Conservation (phyloP, 1,140 invertebrate genomes). For the Atta cephalotes region DNA sequence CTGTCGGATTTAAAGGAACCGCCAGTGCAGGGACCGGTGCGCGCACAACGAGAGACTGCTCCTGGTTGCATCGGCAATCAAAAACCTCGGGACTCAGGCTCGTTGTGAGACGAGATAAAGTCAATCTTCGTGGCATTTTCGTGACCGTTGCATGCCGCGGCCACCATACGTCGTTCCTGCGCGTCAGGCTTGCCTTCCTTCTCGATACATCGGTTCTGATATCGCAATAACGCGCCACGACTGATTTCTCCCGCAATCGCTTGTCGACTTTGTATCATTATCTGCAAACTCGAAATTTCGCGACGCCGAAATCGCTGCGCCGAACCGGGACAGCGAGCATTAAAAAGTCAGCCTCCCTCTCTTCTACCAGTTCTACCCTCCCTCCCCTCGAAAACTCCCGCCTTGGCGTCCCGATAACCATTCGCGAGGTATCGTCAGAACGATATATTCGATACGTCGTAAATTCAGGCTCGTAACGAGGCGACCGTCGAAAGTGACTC, state of each 20-base stretch:
- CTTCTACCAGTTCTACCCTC: not conserved
- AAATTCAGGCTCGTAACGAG: slow-evolving; percentile 85
- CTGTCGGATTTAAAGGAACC: slow-evolving; percentile 75
- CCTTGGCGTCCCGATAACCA: slow-evolving; percentile 56
- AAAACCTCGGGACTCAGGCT: slow-evolving; percentile 36
- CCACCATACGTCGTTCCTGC: not conserved
- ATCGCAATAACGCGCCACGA: slow-evolving; percentile 50
- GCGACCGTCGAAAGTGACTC: slow-evolving; percentile 84
- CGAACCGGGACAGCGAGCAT: not conserved
- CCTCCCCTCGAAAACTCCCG: not conserved
- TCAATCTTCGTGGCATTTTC: slow-evolving; percentile 74
- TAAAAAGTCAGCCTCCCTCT: not conserved
- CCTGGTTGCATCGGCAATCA: slow-evolving; percentile 59
- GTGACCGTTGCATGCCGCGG: slow-evolving; percentile 22
- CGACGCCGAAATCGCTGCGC: slow-evolving; percentile 24
- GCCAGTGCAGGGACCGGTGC: slow-evolving; percentile 20
- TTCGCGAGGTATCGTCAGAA: slow-evolving; percentile 39
- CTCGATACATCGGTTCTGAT: slow-evolving; percentile 50
- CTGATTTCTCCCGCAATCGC: slow-evolving; percentile 53
- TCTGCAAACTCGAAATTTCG: slow-evolving; percentile 48
- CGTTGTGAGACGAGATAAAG: slow-evolving; percentile 72
- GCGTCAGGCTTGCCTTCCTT: not conserved
- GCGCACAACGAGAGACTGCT: slow-evolving; percentile 55
- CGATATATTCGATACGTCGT: slow-evolving; percentile 78
- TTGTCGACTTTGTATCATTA: slow-evolving; percentile 44